phyloP scores from a whole-genome alignment of 2,113 vertebrate species.

The Gracilinanus agilis region DNA sequence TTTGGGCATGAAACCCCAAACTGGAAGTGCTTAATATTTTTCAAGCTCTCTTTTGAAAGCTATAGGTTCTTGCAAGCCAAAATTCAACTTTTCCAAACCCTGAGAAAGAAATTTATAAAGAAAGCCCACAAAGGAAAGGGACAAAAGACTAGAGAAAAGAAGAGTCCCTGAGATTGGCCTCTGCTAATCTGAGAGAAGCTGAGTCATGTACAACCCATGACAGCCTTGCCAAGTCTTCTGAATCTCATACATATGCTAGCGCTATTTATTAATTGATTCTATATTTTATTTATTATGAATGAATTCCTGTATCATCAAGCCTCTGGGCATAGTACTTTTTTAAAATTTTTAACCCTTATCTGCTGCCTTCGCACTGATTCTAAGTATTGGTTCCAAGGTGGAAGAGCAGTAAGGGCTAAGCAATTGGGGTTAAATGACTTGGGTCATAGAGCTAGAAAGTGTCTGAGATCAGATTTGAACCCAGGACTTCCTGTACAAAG shows the following conservation, averaged over 20 bases:
- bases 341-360: constrained; percentile 20
- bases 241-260: neutral
- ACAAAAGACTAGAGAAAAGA: constrained; percentile 47
- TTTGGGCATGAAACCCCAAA: constrained; percentile 67
- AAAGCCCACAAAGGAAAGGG: constrained; percentile 44
- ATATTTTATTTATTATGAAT: constrained; percentile 47
- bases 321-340: constrained; percentile 5
- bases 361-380: too few relatives aligned
- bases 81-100: constrained; percentile 61
- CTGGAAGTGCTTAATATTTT: constrained; percentile 75
- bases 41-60: constrained; percentile 60
- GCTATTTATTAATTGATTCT: neutral
- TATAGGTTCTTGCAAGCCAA: constrained; percentile 67
- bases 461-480: too few relatives aligned
- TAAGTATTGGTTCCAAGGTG: too few relatives aligned
- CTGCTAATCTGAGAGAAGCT: neutral
- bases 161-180: neutral
- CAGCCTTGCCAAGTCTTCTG: neutral
- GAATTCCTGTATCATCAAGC: neutral
- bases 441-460: too few relatives aligned
- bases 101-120: neutral
- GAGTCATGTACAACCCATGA: neutral
- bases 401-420: too few relatives aligned
- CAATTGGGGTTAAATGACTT: too few relatives aligned
- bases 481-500: too few relatives aligned